Evolutionary conservation across 1,140 invertebrate species (phyloP).

Genomic region (Meloidogyne hapla): DNA sequence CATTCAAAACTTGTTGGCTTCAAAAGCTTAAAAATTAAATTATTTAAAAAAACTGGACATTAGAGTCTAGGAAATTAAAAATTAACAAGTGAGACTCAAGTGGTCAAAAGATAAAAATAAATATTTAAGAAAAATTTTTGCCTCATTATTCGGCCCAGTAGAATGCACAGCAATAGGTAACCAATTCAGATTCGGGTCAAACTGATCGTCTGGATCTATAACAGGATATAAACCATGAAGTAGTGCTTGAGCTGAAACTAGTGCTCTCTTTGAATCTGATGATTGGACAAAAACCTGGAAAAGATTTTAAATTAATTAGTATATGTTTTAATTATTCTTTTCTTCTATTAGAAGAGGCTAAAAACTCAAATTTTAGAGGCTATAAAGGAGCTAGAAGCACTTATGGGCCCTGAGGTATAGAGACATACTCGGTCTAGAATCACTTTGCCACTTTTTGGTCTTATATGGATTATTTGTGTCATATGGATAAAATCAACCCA

Average conservation of each 20-base stretch:
- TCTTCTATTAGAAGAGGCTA: too few species aligned
- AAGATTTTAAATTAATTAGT: background rate
- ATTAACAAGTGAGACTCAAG: background rate
- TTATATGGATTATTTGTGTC: too few species aligned
- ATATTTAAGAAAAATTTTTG: background rate
- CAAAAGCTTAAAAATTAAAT: conserved; percentile 21
- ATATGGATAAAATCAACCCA: too few species aligned
- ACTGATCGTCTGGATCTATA: background rate
- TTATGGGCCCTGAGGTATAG: too few species aligned
- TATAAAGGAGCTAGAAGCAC: too few species aligned
- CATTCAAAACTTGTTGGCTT: conserved; percentile 30
- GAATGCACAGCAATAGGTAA: conserved; percentile 31
- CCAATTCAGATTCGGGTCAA: conserved; percentile 26
- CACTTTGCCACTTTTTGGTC: too few species aligned
- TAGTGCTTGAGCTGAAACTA: conserved; percentile 27
- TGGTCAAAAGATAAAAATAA: too few species aligned
- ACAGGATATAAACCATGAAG: conserved; percentile 23
- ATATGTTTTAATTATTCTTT: too few species aligned
- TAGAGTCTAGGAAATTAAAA: background rate
- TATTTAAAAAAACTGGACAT: background rate
- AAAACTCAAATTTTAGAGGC: too few species aligned
- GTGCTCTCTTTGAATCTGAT: conserved; percentile 27
- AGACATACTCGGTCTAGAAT: too few species aligned
- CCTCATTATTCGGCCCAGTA: conserved; percentile 20
- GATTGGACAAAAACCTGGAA: conserved; percentile 30